Conservation (phyloP, 2,888 invertebrate genomes). For the Diplazon laetatorius region DNA sequence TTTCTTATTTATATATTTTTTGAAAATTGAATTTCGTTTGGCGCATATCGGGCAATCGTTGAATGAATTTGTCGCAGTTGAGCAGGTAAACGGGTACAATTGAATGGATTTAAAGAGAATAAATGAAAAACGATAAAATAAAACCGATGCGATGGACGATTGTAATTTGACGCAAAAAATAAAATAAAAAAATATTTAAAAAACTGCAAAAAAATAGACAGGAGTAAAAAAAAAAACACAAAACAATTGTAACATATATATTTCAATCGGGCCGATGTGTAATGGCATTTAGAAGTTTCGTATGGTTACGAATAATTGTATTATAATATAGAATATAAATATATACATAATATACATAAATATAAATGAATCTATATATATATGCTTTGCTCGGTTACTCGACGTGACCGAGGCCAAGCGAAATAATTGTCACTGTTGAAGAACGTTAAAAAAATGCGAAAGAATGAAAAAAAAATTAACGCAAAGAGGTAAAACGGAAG, state of each 20-base stretch:
- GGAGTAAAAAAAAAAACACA: slow-evolving; percentile 4
- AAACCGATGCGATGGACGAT: slow-evolving; percentile 44
- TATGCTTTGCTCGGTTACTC: slow-evolving; percentile 43
- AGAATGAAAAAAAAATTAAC: background rate
- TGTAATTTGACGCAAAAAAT: slow-evolving; percentile 41
- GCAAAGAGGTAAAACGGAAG: no score
- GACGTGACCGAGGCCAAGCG: slow-evolving; percentile 29
- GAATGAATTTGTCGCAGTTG: background rate
- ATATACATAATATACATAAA: background rate
- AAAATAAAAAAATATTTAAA: background rate
- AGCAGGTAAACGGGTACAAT: slow-evolving; percentile 47
- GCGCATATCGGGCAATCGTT: slow-evolving; percentile 1
- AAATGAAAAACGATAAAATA: no score
- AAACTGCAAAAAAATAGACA: slow-evolving; percentile 4
- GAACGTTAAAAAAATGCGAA: slow-evolving; percentile 10
- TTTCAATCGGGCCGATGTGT: slow-evolving; percentile 56
- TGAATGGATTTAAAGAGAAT: slow-evolving; percentile 34
- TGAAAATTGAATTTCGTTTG: no score
- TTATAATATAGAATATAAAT: slow-evolving; percentile 47
- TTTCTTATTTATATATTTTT: slow-evolving; percentile 23
- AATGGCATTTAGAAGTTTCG: slow-evolving; percentile 64
- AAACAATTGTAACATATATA: slow-evolving; percentile 55
- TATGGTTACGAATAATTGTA: slow-evolving; percentile 58
- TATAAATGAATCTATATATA: background rate
- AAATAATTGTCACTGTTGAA: slow-evolving; percentile 53